Conservation (phyloP, 2,797 vertebrate species). For the Hemitrygon akajei region DNA sequence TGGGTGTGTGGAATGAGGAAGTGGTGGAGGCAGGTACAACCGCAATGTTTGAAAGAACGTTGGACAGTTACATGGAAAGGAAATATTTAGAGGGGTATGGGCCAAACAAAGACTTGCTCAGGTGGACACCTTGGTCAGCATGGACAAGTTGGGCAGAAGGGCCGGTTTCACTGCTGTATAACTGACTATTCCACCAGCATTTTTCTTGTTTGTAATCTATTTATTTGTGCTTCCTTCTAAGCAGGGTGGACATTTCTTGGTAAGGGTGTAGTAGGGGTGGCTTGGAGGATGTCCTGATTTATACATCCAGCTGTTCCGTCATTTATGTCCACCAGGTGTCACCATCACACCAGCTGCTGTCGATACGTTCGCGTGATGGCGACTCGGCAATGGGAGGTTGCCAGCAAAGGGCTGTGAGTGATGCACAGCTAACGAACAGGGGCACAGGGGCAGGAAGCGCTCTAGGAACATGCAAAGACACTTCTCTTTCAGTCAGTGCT, state of each 20-base stretch:
- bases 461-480: background rate
- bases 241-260: background rate
- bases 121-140: too few relatives aligned
- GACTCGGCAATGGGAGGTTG: background rate
- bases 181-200: background rate
- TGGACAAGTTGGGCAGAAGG: too few relatives aligned
- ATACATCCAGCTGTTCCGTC: background rate
- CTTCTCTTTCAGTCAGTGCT: background rate
- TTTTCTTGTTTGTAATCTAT: background rate
- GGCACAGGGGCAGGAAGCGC: background rate
- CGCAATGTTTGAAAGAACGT: too few relatives aligned
- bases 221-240: background rate
- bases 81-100: too few relatives aligned
- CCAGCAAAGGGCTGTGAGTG: background rate
- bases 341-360: background rate
- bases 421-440: too few relatives aligned
- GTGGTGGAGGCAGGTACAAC: too few relatives aligned
- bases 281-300: background rate
- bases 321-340: background rate
- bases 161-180: too few relatives aligned
- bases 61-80: too few relatives aligned
- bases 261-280: background rate
- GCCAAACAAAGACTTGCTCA: too few relatives aligned
- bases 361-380: background rate
- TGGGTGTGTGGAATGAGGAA: too few relatives aligned